Evolutionary conservation across 2,113 vertebrate genomes (phyloP).

Genomic region (Rousettus leschenaultii): DNA sequence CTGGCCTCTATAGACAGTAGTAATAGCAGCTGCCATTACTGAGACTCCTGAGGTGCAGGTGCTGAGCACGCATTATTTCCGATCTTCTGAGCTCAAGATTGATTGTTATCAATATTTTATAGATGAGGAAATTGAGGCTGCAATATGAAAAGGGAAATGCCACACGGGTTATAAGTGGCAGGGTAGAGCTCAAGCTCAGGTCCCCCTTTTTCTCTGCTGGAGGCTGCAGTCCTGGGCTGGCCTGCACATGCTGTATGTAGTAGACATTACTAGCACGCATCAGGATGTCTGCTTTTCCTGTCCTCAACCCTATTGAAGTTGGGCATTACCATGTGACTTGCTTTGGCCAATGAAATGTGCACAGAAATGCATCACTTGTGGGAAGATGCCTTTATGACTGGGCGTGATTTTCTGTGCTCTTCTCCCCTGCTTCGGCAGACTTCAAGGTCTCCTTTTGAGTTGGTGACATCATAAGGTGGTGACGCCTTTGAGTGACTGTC

Average conservation of each 20-base stretch:
- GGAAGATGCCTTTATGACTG: accelerated
- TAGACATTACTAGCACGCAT: background rate
- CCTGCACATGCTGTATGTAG: background rate
- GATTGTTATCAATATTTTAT: background rate
- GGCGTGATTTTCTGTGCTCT: background rate
- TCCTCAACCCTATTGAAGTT: background rate
- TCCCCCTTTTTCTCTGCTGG: background rate
- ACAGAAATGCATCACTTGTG: background rate
- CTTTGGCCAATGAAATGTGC: background rate
- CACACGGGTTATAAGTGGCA: background rate
- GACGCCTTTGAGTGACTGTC: accelerated
- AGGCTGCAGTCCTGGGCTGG: background rate
- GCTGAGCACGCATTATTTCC: background rate
- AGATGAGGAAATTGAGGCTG: background rate
- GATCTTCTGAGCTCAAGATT: background rate
- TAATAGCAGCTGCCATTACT: background rate
- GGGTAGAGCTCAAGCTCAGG: background rate
- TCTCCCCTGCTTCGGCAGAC: background rate
- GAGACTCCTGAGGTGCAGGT: background rate
- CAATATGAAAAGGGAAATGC: background rate
- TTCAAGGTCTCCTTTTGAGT: background rate
- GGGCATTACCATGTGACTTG: background rate
- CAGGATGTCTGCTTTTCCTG: background rate
- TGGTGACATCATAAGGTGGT: background rate
- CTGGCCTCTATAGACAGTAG: background rate